Evolutionary conservation across 2,888 invertebrate species (phyloP).

Genomic region (Petrolisthes cinctipes): DNA sequence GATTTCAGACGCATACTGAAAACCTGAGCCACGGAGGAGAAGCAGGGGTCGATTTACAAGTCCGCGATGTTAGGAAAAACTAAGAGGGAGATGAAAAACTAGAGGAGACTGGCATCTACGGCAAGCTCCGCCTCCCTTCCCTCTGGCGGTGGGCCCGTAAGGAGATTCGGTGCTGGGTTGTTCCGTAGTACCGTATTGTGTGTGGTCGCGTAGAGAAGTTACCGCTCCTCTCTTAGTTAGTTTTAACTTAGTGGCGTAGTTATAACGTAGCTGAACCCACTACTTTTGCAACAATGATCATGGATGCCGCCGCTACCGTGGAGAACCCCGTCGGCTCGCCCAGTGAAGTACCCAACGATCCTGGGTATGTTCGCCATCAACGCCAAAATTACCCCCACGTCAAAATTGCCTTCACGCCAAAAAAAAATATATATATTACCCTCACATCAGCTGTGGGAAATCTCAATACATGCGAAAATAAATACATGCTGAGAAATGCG

Average conservation of each 20-base stretch:
- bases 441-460: neutral
- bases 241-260: slow-evolving; percentile 62
- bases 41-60: neutral
- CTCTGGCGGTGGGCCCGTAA: slow-evolving; percentile 57
- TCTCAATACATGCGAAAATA: neutral
- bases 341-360: slow-evolving; percentile 64
- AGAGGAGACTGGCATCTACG: slow-evolving; percentile 40
- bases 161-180: slow-evolving; percentile 49
- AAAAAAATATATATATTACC: neutral
- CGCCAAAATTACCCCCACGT: neutral
- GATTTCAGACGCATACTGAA: neutral
- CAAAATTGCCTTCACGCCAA: neutral
- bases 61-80: neutral
- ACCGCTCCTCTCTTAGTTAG: slow-evolving; percentile 63
- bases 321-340: slow-evolving; percentile 64
- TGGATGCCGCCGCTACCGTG: slow-evolving; percentile 63
- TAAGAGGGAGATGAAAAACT: slow-evolving; percentile 6
- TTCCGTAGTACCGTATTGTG: slow-evolving; percentile 58
- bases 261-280: slow-evolving; percentile 61
- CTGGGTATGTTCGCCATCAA: slow-evolving; percentile 52
- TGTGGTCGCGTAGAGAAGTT: slow-evolving; percentile 61
- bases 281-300: slow-evolving; percentile 64
- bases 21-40: neutral
- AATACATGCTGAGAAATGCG: neutral
- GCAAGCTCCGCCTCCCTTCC: slow-evolving; percentile 51